A percentile compares a stretch with the other conserved stretches of the same genome.
These are phyloP conservation scores for Diadromus collaris DNA, from an alignment of 2,888 invertebrate species.

Conservation along the genomic window DNA sequence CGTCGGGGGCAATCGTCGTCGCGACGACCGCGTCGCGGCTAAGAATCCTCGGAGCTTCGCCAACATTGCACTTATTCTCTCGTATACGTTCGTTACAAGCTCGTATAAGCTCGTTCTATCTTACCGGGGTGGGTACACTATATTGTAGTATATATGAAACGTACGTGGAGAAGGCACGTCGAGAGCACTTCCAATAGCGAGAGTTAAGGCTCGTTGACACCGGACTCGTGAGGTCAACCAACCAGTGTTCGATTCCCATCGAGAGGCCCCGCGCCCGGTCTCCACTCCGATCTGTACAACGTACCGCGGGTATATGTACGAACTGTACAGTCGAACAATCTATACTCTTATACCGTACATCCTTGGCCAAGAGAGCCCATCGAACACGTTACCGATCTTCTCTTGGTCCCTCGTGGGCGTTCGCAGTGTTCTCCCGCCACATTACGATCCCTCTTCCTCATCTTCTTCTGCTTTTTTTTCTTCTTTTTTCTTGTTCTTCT, in stretches of 20 bases:
- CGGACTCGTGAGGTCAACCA: slow-evolving; percentile 76
- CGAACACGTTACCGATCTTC: slow-evolving; percentile 54
- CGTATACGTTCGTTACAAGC: slow-evolving; percentile 6
- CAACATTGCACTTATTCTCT: slow-evolving; percentile 19
- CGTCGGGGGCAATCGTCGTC: slow-evolving; percentile 44
- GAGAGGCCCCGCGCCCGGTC: slow-evolving; percentile 56
- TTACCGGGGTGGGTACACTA: slow-evolving; percentile 2
- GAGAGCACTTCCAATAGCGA: slow-evolving; percentile 64
- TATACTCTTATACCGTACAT: slow-evolving; percentile 33
- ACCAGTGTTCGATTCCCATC: slow-evolving; percentile 76
- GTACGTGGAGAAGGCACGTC: slow-evolving; percentile 53
- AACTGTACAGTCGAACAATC: slow-evolving; percentile 27
- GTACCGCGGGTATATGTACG: slow-evolving; percentile 1
- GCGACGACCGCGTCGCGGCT: slow-evolving; percentile 16
- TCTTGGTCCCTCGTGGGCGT: slow-evolving; percentile 56
- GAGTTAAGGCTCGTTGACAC: slow-evolving; percentile 78
- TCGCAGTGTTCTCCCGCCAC: slow-evolving; percentile 38
- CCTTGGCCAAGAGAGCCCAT: slow-evolving; percentile 42
- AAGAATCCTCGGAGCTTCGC: slow-evolving; percentile 35
- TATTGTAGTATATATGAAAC: slow-evolving; percentile 30
- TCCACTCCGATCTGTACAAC: slow-evolving; percentile 43
- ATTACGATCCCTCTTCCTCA: slow-evolving; percentile 23
- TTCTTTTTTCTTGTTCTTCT: not conserved
- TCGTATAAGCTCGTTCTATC: not conserved
- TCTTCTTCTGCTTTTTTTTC: slow-evolving; percentile 11